Evolutionary conservation across 2,888 invertebrate genomes (phyloP).

Genomic region (Diploptera punctata): DNA sequence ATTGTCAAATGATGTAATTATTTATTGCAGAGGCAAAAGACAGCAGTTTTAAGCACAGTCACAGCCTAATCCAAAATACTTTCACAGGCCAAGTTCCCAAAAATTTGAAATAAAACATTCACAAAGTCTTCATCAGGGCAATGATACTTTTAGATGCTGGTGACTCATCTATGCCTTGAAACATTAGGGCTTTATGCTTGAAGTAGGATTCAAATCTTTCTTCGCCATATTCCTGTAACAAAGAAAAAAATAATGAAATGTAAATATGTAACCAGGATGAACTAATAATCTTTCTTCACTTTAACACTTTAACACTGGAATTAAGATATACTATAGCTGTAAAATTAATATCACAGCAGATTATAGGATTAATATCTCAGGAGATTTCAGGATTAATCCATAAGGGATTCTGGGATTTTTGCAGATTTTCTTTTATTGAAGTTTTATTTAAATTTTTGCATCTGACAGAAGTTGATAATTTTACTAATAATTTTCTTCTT

Average conservation of each 20-base stretch:
- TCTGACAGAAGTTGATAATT: too few relatives aligned
- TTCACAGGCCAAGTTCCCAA: background rate
- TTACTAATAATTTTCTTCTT: too few relatives aligned
- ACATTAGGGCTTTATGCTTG: constrained; percentile 30
- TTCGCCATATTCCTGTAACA: constrained; percentile 36
- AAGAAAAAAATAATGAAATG: background rate
- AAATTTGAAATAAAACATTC: background rate
- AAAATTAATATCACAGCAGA: background rate
- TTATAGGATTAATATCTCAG: background rate
- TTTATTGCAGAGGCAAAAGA: background rate
- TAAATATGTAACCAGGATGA: background rate
- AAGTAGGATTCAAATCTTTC: constrained; percentile 36
- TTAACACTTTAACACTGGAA: background rate
- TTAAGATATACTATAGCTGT: background rate
- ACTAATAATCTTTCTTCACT: background rate
- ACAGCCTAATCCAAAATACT: background rate
- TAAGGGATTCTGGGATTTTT: background rate
- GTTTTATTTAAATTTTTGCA: too few relatives aligned
- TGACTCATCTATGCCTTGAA: background rate
- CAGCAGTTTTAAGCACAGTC: background rate
- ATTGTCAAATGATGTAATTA: too few relatives aligned
- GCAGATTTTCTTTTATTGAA: too few relatives aligned
- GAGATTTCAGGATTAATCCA: background rate
- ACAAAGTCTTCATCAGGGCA: background rate
- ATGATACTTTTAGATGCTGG: background rate